These are phyloP conservation scores for Oscarella lobularis DNA, from an alignment of 37 sponge, comb jelly and placozoan genomes.

Conservation along the genomic window DNA sequence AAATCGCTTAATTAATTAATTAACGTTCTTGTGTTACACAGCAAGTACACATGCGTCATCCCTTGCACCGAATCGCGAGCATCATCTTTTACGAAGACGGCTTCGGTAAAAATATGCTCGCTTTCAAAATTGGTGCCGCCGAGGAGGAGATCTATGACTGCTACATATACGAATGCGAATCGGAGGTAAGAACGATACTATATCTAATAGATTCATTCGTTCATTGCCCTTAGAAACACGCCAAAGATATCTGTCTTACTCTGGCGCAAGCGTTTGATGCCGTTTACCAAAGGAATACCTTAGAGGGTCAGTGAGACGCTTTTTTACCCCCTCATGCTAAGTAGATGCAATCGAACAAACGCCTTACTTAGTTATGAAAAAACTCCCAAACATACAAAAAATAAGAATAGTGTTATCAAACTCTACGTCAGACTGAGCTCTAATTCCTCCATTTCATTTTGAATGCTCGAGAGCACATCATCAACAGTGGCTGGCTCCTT, in stretches of 20 bases:
- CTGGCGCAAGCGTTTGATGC: slow-evolving; percentile 67
- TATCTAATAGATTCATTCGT: neutral
- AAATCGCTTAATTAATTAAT: neutral
- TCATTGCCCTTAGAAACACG: slow-evolving; percentile 21
- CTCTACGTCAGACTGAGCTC: too few species aligned
- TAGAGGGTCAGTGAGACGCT: too few species aligned
- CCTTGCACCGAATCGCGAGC: slow-evolving; percentile 56
- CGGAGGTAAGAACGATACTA: neutral
- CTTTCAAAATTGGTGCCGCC: slow-evolving; percentile 16
- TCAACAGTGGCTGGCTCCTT: neutral
- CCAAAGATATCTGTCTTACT: slow-evolving; percentile 60
- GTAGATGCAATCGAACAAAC: too few species aligned
- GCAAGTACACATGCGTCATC: slow-evolving; percentile 45
- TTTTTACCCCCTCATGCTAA: too few species aligned
- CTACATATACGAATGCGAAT: slow-evolving; percentile 36
- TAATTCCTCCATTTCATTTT: neutral
- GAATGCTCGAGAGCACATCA: neutral
- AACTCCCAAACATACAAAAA: too few species aligned
- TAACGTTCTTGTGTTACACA: neutral
- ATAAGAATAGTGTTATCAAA: too few species aligned
- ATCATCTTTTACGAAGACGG: slow-evolving; percentile 60
- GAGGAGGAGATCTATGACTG: slow-evolving; percentile 28
- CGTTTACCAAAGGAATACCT: slow-evolving; percentile 33
- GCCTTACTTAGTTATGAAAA: too few species aligned
- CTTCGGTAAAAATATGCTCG: slow-evolving; percentile 45